Base-by-base conservation (phyloP, 2,113 vertebrate genomes). In the Lepus europaeus region DNA sequence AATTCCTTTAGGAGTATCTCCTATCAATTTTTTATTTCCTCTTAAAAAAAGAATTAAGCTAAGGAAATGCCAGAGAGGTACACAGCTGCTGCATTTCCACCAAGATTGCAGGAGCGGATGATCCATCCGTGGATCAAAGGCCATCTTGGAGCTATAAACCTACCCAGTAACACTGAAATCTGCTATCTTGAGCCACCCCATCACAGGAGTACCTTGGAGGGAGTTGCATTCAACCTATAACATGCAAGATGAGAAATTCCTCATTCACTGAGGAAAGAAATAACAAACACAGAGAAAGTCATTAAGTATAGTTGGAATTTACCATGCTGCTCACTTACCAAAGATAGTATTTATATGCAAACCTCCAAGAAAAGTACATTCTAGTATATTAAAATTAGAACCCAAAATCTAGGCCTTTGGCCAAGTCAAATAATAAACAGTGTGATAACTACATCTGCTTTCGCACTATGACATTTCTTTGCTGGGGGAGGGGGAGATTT, bases 391-490 rank as follows among this genome's bases (percentile, higher is more conserved):
- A 97, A 97, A 97, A 96, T 96, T 88, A 92, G 69, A 97, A 76
- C 64, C 77, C 66, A 90, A 45, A 95, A 92, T 90, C 95, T 89
- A 96, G 97, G 96, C 91, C 64, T 36, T 85, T n/a, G 31, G 95
- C 96, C 97, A 97, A 94, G 81, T 89, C 73, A 90, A 96, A 96
- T 88, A 96, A 96, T 95, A 96, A 96, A 95, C 90, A 93, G 88
- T 95, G 53, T 96, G 92, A 96, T 95, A 96, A 97, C 85, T 93
- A 68, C n/a, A 92, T 94, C 94, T 96, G 90, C 90, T 92, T 96
- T 94, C 66, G 9, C 70, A 78, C 78, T n/a, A 5, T 93, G 92
- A 95, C 88, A 95, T 92, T 91, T 96, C 81, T 94, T 87, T 61
- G 56, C 12, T 14, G 56, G 3, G 20, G 39, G 69, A 25, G 85